Conservation (phyloP, 2,113 vertebrate species). For the Rhinichthys klamathensis region DNA sequence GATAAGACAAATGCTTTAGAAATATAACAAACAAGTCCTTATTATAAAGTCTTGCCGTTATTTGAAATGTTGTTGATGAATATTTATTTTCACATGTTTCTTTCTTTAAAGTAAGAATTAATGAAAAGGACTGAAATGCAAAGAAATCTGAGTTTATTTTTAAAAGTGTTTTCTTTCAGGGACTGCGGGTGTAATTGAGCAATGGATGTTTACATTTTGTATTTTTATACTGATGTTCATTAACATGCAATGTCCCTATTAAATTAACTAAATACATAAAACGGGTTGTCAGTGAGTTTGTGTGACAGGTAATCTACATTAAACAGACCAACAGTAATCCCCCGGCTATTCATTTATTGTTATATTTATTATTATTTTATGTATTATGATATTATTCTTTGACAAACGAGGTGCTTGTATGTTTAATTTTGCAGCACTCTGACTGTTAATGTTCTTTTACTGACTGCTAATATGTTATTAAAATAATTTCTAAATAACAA, state of each 20-base stretch:
- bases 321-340: not conserved
- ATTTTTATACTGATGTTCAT: constrained; percentile 1
- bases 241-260: not conserved
- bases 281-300: not conserved
- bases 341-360: too few species aligned
- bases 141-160: not conserved
- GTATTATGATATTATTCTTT: too few species aligned
- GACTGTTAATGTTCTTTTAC: too few species aligned
- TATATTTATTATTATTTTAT: too few species aligned
- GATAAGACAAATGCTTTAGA: too few species aligned
- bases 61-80: not conserved
- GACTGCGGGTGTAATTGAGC: not conserved
- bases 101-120: not conserved
- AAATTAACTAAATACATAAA: not conserved
- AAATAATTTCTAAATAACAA: too few species aligned
- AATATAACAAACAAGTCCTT: too few species aligned
- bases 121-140: not conserved
- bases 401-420: too few species aligned
- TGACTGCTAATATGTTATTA: too few species aligned
- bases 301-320: not conserved
- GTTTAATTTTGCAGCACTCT: too few species aligned
- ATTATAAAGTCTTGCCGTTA: too few species aligned
- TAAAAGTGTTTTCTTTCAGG: not conserved
- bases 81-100: not conserved
- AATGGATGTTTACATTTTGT: not conserved